Conservation (phyloP, 2,888 invertebrate species). For the Diaphora mendica region DNA sequence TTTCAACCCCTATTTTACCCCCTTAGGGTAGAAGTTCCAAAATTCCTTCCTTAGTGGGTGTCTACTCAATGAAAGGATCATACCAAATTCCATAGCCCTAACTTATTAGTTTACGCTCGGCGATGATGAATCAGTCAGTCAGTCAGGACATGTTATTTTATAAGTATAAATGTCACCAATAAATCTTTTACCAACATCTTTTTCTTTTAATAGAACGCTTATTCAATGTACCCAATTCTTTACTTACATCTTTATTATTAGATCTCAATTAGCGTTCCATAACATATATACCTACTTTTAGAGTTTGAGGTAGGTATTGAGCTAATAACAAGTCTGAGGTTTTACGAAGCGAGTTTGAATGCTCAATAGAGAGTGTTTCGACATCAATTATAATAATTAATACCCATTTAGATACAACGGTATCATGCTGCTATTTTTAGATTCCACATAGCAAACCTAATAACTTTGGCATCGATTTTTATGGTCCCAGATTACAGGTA, state of each 20-base stretch:
- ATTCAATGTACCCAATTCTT: neutral
- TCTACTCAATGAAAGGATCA: too few relatives aligned
- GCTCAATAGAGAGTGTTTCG: neutral
- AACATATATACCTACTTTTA: neutral
- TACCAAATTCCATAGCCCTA: too few relatives aligned
- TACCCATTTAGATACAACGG: neutral
- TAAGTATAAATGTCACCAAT: too few relatives aligned
- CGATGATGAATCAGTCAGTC: too few relatives aligned
- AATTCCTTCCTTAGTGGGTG: too few relatives aligned
- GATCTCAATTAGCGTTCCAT: neutral
- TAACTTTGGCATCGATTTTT: neutral
- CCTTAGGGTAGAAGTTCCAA: too few relatives aligned
- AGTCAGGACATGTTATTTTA: too few relatives aligned
- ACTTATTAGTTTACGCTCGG: too few relatives aligned
- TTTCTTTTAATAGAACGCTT: neutral
- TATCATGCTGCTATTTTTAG: neutral
- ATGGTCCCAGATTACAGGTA: neutral
- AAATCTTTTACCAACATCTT: neutral
- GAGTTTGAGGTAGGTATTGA: neutral
- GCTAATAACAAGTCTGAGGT: neutral
- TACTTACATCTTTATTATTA: neutral
- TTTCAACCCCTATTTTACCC: too few relatives aligned
- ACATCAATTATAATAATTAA: neutral
- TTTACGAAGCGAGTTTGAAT: neutral
- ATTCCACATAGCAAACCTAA: neutral